phyloP scores from a whole-genome alignment of 2,888 invertebrate species.

The Cerceris ruficornis region DNA sequence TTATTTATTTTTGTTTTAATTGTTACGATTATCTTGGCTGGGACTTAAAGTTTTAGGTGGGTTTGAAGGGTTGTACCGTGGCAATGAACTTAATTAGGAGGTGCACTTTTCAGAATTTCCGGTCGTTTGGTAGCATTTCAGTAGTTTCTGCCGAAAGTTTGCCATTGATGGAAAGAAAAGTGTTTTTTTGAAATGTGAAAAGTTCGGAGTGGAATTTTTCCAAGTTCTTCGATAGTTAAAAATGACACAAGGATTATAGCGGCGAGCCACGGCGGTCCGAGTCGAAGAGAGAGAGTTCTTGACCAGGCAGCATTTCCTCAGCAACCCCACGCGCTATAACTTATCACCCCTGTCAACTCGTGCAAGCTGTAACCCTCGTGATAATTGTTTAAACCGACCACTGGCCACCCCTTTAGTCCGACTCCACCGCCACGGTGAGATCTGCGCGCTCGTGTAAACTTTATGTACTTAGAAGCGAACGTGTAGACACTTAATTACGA shows the following conservation, averaged over 20 bases:
- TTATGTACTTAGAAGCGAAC: slow-evolving; percentile 64
- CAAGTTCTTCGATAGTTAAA: background rate
- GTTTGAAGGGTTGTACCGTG: too few species aligned
- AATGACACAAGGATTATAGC: slow-evolving; percentile 49
- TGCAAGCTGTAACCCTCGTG: slow-evolving; percentile 77
- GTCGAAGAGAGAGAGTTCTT: slow-evolving; percentile 32
- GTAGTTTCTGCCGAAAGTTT: too few species aligned
- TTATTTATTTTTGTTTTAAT: too few species aligned
- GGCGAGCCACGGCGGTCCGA: slow-evolving; percentile 47
- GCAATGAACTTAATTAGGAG: too few species aligned
- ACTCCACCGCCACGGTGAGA: slow-evolving; percentile 69
- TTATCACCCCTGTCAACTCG: slow-evolving; percentile 79
- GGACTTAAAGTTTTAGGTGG: too few species aligned
- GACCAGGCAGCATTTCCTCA: slow-evolving; percentile 67
- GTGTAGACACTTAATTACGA: slow-evolving; percentile 66
- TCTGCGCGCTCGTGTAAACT: slow-evolving; percentile 68
- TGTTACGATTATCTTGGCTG: too few species aligned
- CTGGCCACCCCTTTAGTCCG: slow-evolving; percentile 76
- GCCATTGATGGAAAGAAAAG: too few species aligned
- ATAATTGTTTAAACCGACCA: slow-evolving; percentile 81
- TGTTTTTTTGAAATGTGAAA: too few species aligned
- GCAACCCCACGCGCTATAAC: slow-evolving; percentile 77
- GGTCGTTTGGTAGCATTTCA: too few species aligned
- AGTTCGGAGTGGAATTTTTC: too few species aligned
- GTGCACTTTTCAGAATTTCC: too few species aligned